Conservation (phyloP, 2,113 vertebrate genomes). For the human (Homo sapiens) region GRCh38 chr3:185609501-185610000, state of each 20-base stretch:
- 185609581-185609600: background rate
- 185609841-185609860: background rate
- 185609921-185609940: constrained; percentile 3
- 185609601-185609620: background rate
- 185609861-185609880: background rate
- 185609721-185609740: background rate
- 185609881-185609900: constrained; percentile 12
- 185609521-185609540: constrained; percentile 1
- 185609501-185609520: background rate
- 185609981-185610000: background rate
- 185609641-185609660: background rate
- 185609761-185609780: background rate
- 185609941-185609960: background rate
- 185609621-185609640: background rate
- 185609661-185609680: background rate
- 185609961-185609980: background rate
- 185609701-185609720: background rate
- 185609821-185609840: background rate
- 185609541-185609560: constrained; percentile 33
- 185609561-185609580: background rate
- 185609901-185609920: constrained; percentile 28
- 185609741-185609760: background rate
- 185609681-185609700: background rate
- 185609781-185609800: background rate
- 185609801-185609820: too few species aligned